Conservation (phyloP, 2,888 invertebrate genomes). For the Diarsia mendica region DNA sequence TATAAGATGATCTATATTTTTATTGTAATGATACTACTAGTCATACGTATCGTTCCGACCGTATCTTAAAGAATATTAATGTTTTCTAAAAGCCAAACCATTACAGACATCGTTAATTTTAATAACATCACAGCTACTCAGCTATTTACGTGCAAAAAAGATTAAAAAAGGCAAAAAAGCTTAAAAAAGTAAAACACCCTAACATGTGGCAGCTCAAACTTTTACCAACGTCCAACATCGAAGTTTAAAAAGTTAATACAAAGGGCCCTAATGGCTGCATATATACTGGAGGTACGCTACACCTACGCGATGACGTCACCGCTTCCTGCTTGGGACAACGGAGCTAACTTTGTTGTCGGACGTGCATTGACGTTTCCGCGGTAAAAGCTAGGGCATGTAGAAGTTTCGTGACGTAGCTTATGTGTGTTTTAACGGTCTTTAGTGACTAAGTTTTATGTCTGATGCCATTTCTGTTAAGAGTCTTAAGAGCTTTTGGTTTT, state of each 20-base stretch:
- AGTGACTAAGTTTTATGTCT: not conserved
- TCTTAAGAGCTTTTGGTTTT: not conserved
- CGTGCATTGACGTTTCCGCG: constrained; percentile 61
- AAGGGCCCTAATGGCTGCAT: constrained; percentile 44
- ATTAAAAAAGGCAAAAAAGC: constrained; percentile 17
- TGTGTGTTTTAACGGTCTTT: constrained; percentile 2
- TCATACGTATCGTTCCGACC: not conserved
- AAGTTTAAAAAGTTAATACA: constrained; percentile 57
- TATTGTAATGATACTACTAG: not conserved
- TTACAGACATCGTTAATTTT: not conserved
- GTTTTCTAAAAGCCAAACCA: not conserved
- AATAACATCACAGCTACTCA: constrained; percentile 1
- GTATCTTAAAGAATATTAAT: not conserved
- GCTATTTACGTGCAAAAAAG: not conserved
- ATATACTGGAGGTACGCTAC: constrained; percentile 42
- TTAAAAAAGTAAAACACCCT: constrained; percentile 40
- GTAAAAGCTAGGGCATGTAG: constrained; percentile 29
- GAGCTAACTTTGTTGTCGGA: constrained; percentile 64
- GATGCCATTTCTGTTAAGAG: not conserved
- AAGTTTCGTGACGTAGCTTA: constrained; percentile 2
- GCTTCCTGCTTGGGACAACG: constrained; percentile 61
- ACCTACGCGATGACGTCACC: constrained; percentile 49
- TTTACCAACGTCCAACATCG: constrained; percentile 16
- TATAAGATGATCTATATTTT: not conserved
- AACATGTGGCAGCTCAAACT: constrained; percentile 38